Percentiles rank a stretch among this genome's conserved stretches.
Evolutionary conservation across 2,113 vertebrate genomes (phyloP).

Genomic region (Anoura caudifer): DNA sequence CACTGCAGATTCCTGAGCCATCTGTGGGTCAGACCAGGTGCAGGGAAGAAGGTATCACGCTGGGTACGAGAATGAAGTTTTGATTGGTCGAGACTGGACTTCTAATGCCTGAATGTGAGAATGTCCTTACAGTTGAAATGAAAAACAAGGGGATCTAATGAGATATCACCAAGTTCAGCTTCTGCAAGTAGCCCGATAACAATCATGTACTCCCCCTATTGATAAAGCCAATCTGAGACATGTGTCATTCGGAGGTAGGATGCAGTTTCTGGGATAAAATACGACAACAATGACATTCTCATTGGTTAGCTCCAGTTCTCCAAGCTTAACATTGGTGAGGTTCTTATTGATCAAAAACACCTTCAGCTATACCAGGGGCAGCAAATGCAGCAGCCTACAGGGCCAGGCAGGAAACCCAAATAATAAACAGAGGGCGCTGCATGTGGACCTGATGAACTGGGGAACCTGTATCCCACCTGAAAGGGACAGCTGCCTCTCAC

Average conservation of each 20-base stretch:
- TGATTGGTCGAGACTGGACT: not conserved
- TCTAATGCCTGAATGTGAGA: not conserved
- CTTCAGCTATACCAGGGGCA: not conserved
- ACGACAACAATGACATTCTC: too few species aligned
- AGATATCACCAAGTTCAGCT: not conserved
- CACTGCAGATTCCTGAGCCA: not conserved
- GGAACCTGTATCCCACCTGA: not conserved
- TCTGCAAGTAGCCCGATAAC: not conserved
- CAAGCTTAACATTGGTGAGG: not conserved
- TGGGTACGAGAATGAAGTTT: not conserved
- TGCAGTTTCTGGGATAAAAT: not conserved
- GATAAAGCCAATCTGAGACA: not conserved
- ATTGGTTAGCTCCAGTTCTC: not conserved
- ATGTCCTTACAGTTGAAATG: not conserved
- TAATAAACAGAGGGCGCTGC: not conserved
- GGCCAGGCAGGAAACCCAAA: not conserved
- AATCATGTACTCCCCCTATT: not conserved
- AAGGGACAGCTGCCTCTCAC: not conserved
- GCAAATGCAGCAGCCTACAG: not conserved
- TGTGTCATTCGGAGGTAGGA: not conserved
- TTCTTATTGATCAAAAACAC: not conserved
- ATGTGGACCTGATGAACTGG: not conserved
- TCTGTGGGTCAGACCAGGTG: not conserved
- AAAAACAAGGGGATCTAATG: not conserved
- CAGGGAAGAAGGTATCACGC: not conserved